Evolutionary conservation across 2,888 invertebrate species (phyloP), one percentile per base, ranked within the genome.

Genomic region (Hetaerina titia): DNA sequence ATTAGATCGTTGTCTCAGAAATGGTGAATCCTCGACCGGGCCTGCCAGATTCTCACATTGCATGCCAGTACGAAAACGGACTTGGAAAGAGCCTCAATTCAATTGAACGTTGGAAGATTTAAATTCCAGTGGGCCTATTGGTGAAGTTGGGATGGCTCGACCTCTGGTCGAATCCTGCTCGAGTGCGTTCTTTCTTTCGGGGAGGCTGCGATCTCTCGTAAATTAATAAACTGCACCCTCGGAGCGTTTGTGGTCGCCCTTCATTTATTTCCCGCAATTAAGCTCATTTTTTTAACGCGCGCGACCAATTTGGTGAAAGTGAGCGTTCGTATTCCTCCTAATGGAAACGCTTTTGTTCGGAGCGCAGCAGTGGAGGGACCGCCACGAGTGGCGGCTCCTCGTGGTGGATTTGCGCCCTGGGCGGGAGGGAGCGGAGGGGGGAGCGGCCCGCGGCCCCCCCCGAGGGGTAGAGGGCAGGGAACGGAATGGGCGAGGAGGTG

Each of bases 221-320:
- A 81, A 31, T 81, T 25, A 31, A 31, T 31, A 31, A 81, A 13
- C 81, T 11, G 81, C 13, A 31, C 19, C 8, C 69, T 69, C 17
- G 17, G 17, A 15, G 5, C 1, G 13, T 60, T 60, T 60, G 69
- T 8, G 19, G 19, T 69, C 74, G 22, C 22, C 69, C 81, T 13
- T 13, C 45, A 31, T 69, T 69, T 22, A 19, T 69, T n/a, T 69
- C 69, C 1, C 31, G 81, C 81, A 81, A 81, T 81, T 81, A 81
- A 13, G n/a, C 74, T 25, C n/a, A 31, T 31, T 25, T 81, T 81
- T 31, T 81, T 31, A 25, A 31, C 81, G 81, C 81, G 74, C 74
- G 81, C 81, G 81, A 13, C 81, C 81, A 81, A 81, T 81, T 81
- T 81, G 81, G 81, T 81, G 81, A 81, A 81, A 81, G 81, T 81